Conservation (phyloP, 2,797 vertebrate species). For the Malacoctenus gilli region DNA sequence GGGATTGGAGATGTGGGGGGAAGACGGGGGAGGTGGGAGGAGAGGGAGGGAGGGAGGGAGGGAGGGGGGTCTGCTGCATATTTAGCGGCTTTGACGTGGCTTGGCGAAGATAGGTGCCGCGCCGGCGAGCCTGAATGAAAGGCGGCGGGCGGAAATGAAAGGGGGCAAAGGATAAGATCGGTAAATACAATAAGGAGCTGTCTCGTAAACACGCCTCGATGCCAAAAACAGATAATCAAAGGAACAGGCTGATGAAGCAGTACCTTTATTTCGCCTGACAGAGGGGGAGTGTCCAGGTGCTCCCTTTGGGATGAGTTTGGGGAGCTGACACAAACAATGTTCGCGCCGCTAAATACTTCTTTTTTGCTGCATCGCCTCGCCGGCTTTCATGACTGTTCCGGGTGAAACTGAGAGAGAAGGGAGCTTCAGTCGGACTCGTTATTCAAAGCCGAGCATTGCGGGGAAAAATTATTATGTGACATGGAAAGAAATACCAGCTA, state of each 20-base stretch:
- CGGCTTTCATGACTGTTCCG: constrained; percentile 30
- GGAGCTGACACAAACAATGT: constrained; percentile 58
- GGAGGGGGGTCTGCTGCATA: constrained; percentile 55
- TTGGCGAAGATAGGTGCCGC: constrained; percentile 62
- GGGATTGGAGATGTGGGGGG: neutral
- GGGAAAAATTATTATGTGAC: too few relatives aligned
- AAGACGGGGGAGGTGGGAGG: neutral
- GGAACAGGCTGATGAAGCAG: constrained; percentile 73
- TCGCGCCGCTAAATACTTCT: constrained; percentile 48
- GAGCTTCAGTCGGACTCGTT: constrained; percentile 31
- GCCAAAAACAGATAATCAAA: constrained; percentile 73
- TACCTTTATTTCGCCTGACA: constrained; percentile 71
- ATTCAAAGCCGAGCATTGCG: constrained; percentile 39
- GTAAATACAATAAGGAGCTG: constrained; percentile 77
- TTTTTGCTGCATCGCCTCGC: constrained; percentile 29
- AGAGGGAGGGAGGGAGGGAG: neutral
- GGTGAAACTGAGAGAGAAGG: constrained; percentile 27
- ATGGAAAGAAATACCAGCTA: constrained; percentile 41
- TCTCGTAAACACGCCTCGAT: constrained; percentile 78
- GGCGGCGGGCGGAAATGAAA: constrained; percentile 80
- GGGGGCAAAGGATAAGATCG: constrained; percentile 76
- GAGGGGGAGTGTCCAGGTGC: constrained; percentile 63
- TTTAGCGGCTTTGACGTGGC: constrained; percentile 65
- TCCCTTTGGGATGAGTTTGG: constrained; percentile 40
- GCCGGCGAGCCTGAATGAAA: constrained; percentile 72